phyloP scores from a whole-genome alignment of 2,113 vertebrate species.

The Seriola dumerili region DNA sequence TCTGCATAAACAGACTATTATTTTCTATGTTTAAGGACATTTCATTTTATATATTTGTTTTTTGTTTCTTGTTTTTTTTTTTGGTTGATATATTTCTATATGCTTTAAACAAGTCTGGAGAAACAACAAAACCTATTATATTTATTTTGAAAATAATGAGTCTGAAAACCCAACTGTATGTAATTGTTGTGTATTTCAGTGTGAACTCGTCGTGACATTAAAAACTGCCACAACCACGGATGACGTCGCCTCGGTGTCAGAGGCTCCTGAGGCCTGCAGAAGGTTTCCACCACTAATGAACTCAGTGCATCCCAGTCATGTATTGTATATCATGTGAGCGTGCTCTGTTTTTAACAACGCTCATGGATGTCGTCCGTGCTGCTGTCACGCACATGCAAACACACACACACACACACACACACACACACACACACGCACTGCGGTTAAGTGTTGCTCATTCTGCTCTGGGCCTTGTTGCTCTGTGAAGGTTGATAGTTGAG shows the following conservation, averaged over 20 bases:
- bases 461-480: constrained; percentile 34
- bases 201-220: too few species aligned
- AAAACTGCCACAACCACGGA: too few species aligned
- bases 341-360: background rate
- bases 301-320: constrained; percentile 11
- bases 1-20: too few species aligned
- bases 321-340: background rate
- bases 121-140: too few species aligned
- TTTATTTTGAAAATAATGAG: too few species aligned
- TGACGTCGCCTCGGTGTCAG: background rate
- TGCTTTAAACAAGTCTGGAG: too few species aligned
- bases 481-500: constrained; percentile 43
- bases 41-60: too few species aligned
- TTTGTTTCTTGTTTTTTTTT: too few species aligned
- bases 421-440: background rate
- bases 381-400: constrained; percentile 13
- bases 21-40: too few species aligned
- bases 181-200: too few species aligned
- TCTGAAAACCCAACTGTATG: too few species aligned
- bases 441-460: background rate
- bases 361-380: background rate
- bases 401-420: background rate
- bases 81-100: too few species aligned
- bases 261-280: background rate
- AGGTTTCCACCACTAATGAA: background rate